Evolutionary conservation across 1,140 invertebrate genomes (phyloP).

Genomic region (Hirudo medicinalis): DNA sequence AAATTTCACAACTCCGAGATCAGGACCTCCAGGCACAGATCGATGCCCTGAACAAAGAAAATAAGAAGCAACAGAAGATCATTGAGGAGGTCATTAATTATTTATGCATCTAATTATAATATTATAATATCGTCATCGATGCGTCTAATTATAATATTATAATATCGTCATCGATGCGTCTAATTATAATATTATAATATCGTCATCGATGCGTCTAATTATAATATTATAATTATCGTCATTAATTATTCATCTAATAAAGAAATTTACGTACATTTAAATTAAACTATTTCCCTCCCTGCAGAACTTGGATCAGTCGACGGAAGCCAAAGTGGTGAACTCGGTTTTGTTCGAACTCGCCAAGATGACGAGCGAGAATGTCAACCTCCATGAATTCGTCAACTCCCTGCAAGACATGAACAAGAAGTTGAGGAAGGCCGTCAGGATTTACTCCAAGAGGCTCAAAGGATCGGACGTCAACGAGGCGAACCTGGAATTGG

Average conservation of each 20-base stretch:
- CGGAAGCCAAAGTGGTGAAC: background rate
- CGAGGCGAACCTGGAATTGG: conserved; percentile 35
- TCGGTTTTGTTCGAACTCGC: background rate
- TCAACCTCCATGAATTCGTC: conserved; percentile 54
- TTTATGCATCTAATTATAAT: background rate
- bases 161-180: background rate
- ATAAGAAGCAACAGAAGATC: conserved; percentile 65
- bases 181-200: too few relatives aligned
- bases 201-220: background rate
- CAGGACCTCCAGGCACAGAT: conserved; percentile 62
- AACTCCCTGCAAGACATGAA: conserved; percentile 58
- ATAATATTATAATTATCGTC: too few relatives aligned
- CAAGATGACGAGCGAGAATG: background rate
- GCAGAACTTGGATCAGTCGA: background rate
- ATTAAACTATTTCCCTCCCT: background rate
- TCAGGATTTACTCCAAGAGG: conserved; percentile 57
- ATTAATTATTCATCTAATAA: too few relatives aligned
- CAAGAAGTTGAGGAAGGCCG: conserved; percentile 60
- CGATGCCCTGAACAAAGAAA: conserved; percentile 62
- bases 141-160: too few relatives aligned
- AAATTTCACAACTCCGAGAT: conserved; percentile 57
- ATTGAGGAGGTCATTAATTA: conserved; percentile 36
- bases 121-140: too few relatives aligned
- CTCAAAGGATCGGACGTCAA: conserved; percentile 41
- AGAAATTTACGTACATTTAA: too few relatives aligned